Evolutionary conservation across 2,888 invertebrate species (phyloP).

Genomic region (Xestobium rufovillosum): DNA sequence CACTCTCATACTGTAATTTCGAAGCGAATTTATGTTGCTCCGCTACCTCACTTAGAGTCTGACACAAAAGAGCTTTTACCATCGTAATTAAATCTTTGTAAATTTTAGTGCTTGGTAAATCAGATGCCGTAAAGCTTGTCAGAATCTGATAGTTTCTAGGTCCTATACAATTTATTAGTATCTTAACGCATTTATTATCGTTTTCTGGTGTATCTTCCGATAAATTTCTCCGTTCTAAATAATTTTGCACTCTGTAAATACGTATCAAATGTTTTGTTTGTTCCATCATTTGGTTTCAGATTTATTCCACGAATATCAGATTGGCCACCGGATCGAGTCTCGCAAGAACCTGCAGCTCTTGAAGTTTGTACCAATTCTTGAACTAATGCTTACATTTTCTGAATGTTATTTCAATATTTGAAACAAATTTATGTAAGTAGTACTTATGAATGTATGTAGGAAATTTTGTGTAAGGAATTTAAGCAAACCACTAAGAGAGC

Average conservation of each 20-base stretch:
- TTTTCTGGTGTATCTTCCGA: neutral
- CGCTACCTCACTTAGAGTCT: neutral
- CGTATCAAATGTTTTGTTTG: neutral
- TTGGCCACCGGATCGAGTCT: no score
- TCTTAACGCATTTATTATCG: neutral
- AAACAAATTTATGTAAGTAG: no score
- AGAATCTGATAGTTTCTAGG: constrained; percentile 1
- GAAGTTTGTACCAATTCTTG: no score
- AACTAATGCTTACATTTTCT: no score
- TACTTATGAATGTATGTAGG: no score
- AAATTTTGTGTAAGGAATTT: no score
- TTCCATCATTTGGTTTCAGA: constrained; percentile 1
- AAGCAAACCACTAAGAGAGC: no score
- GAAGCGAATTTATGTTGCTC: constrained; percentile 2
- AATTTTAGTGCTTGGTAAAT: neutral
- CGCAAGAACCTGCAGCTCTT: no score
- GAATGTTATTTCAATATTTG: no score
- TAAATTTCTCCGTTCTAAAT: constrained; percentile 3
- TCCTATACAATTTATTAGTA: neutral
- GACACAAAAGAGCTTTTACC: neutral
- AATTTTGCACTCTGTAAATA: constrained; percentile 3
- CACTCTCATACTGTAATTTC: constrained; percentile 1
- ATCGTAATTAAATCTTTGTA: constrained; percentile 1
- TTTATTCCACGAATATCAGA: no score
- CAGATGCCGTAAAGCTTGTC: neutral